A percentile compares a stretch with the other conserved stretches of the same genome.
Evolutionary conservation across 1,140 invertebrate genomes (phyloP).

Genomic region (Hypsibius dujardini): DNA sequence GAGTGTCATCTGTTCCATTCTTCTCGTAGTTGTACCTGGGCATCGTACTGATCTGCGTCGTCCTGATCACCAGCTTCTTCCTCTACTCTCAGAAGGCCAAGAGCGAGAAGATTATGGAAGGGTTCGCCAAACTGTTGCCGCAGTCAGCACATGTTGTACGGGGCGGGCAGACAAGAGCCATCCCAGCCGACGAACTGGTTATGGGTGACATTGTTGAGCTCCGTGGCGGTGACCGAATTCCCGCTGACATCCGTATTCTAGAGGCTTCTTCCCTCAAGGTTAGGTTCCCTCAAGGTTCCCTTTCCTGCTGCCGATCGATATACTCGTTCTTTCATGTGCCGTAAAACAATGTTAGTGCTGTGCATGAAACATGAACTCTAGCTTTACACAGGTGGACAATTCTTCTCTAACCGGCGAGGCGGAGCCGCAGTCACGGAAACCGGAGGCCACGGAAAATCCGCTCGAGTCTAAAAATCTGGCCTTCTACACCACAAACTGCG

Average conservation of each 20-base stretch:
- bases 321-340: neutral
- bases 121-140: slow-evolving; percentile 41
- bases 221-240: slow-evolving; percentile 54
- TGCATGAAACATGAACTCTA: neutral
- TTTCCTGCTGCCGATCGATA: neutral
- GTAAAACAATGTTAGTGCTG: neutral
- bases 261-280: slow-evolving; percentile 49
- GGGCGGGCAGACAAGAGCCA: slow-evolving; percentile 28
- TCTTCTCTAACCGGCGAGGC: slow-evolving; percentile 33
- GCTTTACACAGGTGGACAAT: slow-evolving; percentile 27
- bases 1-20: neutral
- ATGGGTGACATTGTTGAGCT: slow-evolving; percentile 65
- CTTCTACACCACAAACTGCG: slow-evolving; percentile 37
- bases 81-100: slow-evolving; percentile 96
- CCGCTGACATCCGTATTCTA: slow-evolving; percentile 61
- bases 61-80: slow-evolving; percentile 88
- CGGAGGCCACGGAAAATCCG: slow-evolving; percentile 34
- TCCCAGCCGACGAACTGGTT: slow-evolving; percentile 45
- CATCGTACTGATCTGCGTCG: slow-evolving; percentile 79
- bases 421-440: slow-evolving; percentile 31
- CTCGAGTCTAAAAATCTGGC: slow-evolving; percentile 37
- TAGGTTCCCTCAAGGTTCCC: slow-evolving; percentile 11
- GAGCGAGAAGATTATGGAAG: slow-evolving; percentile 57
- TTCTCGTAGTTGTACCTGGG: slow-evolving; percentile 60
- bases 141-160: slow-evolving; percentile 30